Evolutionary conservation across 2,888 invertebrate species (phyloP), one percentile per base, ranked within the genome.

Genomic region (Rhimphoctona megacephalus): DNA sequence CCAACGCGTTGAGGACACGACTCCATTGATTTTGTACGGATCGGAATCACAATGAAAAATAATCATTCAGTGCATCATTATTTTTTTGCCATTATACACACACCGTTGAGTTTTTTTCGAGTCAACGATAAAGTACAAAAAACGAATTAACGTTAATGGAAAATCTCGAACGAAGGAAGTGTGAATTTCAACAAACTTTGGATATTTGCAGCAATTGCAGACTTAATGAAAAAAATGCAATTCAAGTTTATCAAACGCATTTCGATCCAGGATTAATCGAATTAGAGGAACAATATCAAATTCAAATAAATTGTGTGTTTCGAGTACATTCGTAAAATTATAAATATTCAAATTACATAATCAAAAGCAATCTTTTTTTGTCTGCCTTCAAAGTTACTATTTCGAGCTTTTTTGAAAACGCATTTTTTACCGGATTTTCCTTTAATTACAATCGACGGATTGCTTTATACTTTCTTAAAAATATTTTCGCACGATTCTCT

Each of bases 1-100:
- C 9, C 54, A 1, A 78, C 30, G 46, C 57, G 49, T 73, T 69
- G 36, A 67, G 57, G 67, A 30, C 77, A 66, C 81, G 81, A 66
- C 77, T 81, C 90, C 30, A 46, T 39, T n/a, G 25, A 70, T 30
- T 19, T 14, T 54, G n/a, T 54, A 54, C 2, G 11, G 22, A 74
- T 22, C 1, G 7, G 14, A 61, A 25, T 22, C 54, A 9, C 74
- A 8, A n/a, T 6, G 30, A 6, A 64, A 19, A 76, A 1, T 11
- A 33, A 73, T 70, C n/a, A 0, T 36, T 19, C 39, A 39, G 9
- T 39, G 9, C 43, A 43, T 11, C 22, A 1, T 0, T n/a, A 9
- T 54, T 8, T 54, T 22, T n/a, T 54, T 54, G 22, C 8, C 54
- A 54, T n/a, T 7, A n/a, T 54, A 2, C n/a, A 54, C 25, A 14